These are phyloP conservation scores for Lasioglossum morio DNA, from an alignment of 2,888 invertebrate genomes.

Conservation along the genomic window DNA sequence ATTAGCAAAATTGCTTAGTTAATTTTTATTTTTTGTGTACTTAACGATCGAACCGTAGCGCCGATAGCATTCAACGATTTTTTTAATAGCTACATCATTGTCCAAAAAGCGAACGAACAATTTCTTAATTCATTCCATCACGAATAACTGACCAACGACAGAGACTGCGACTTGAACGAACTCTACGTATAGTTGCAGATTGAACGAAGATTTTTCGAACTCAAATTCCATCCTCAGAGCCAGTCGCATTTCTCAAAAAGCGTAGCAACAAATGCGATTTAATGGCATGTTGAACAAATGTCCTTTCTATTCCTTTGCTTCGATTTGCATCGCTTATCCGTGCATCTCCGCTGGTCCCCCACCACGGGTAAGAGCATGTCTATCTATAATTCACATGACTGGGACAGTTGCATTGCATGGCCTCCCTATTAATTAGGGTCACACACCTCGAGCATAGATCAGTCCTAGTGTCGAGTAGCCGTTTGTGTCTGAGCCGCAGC, in stretches of 20 bases:
- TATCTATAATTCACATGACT: constrained; percentile 79
- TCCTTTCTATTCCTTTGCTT: constrained; percentile 36
- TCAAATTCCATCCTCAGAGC: background rate
- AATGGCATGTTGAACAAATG: constrained; percentile 17
- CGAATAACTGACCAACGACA: too few species aligned
- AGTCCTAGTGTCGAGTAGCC: constrained; percentile 73
- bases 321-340: constrained; percentile 54
- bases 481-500: constrained; percentile 61
- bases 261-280: background rate
- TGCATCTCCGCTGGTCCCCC: constrained; percentile 46
- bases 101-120: too few species aligned
- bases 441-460: constrained; percentile 83
- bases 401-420: constrained; percentile 83
- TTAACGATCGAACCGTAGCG: too few species aligned
- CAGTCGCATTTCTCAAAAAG: background rate
- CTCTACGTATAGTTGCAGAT: background rate
- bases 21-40: too few species aligned
- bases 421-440: constrained; percentile 84
- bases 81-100: too few species aligned
- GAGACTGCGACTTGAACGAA: too few species aligned
- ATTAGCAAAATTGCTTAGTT: too few species aligned
- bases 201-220: background rate
- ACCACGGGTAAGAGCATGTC: constrained; percentile 44
- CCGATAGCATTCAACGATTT: too few species aligned
- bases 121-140: too few species aligned